Percentiles rank a stretch among this genome's conserved stretches.
Conservation (phyloP, 2,113 vertebrate genomes). For the Maccullochella peelii region DNA sequence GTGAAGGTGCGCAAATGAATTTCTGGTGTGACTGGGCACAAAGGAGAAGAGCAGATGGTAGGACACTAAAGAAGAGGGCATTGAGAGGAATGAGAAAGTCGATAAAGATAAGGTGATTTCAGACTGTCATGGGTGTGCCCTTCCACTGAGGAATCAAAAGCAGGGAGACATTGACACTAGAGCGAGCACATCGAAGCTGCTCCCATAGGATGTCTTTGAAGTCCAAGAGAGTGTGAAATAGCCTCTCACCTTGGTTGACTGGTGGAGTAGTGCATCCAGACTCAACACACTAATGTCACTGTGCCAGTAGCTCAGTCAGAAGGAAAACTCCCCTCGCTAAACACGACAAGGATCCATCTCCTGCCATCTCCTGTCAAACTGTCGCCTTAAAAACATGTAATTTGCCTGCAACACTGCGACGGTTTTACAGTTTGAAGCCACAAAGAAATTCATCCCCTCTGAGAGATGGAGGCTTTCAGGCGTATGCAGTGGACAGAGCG, state of each 20-base stretch:
- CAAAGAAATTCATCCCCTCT: neutral
- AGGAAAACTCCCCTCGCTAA: slow-evolving; percentile 36
- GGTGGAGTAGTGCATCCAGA: neutral
- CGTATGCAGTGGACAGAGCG: slow-evolving; percentile 12
- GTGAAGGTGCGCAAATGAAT: neutral
- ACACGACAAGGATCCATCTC: slow-evolving; percentile 22
- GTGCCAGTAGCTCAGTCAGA: slow-evolving; percentile 19
- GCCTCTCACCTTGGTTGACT: slow-evolving; percentile 40
- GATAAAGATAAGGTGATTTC: slow-evolving; percentile 14
- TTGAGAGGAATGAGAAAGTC: neutral
- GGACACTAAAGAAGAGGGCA: neutral
- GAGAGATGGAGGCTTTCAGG: slow-evolving; percentile 1
- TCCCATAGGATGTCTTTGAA: slow-evolving; percentile 38
- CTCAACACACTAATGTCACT: slow-evolving; percentile 39
- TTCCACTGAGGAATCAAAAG: slow-evolving; percentile 17
- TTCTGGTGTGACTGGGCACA: neutral
- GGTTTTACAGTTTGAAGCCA: slow-evolving; percentile 13
- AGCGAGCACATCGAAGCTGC: slow-evolving; percentile 13
- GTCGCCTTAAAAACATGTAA: slow-evolving; percentile 9
- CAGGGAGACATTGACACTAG: neutral
- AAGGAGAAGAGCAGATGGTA: neutral
- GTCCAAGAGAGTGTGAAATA: slow-evolving; percentile 59
- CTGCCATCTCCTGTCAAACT: slow-evolving; percentile 33
- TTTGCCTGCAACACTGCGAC: neutral
- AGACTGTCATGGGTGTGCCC: neutral